Conservation (phyloP, 2,888 invertebrate species). For the Nomada fabriciana region DNA sequence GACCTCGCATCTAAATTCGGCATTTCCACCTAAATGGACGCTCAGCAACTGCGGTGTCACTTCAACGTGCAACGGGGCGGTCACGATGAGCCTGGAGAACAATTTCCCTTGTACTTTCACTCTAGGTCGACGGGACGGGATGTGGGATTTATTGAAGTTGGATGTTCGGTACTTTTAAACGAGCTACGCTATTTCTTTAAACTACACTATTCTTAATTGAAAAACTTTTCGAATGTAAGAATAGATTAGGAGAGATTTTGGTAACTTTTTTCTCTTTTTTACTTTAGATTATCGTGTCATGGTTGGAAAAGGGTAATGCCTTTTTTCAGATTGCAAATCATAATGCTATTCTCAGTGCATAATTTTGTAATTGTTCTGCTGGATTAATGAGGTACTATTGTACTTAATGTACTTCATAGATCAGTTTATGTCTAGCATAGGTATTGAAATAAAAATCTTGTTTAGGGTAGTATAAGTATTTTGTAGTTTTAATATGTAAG, state of each 20-base stretch:
- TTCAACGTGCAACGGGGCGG: constrained; percentile 89
- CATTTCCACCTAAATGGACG: constrained; percentile 91
- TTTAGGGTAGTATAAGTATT: no score
- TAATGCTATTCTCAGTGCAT: background rate
- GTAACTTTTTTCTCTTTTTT: no score
- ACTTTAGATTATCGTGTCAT: no score
- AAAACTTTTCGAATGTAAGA: no score
- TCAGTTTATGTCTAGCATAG: no score
- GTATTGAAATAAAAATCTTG: no score
- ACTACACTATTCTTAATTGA: background rate
- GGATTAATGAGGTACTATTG: no score
- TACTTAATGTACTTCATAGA: no score
- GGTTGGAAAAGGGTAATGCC: no score
- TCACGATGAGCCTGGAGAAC: constrained; percentile 86
- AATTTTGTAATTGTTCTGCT: no score
- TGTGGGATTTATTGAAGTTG: background rate
- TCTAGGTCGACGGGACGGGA: background rate
- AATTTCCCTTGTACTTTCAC: background rate
- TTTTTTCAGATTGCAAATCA: background rate
- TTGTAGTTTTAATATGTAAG: no score
- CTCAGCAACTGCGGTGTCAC: constrained; percentile 88
- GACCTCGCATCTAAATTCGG: constrained; percentile 87
- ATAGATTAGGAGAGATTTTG: no score
- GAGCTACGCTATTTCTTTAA: background rate
- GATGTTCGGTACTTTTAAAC: background rate